Conservation (phyloP, 2,797 vertebrate species). For the Catharus ustulatus region DNA sequence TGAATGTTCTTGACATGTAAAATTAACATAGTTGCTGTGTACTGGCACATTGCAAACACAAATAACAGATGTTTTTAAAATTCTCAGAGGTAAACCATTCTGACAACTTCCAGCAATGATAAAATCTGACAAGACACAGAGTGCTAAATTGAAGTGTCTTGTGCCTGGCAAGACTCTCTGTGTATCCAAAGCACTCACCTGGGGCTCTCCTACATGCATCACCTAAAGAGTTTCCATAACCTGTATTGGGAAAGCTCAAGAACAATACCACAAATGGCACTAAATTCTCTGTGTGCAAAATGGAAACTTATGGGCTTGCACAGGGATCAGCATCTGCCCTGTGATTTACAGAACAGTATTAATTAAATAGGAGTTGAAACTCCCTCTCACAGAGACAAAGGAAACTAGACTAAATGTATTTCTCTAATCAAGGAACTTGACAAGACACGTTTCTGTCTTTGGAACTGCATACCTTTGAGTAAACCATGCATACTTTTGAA, state of each 20-base stretch:
- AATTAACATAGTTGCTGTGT: neutral
- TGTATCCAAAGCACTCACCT: neutral
- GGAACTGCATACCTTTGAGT: neutral
- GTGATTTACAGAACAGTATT: neutral
- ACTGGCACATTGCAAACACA: neutral
- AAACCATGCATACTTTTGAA: neutral
- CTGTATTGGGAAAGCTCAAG: neutral
- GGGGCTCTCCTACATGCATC: neutral
- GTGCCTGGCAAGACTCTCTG: neutral
- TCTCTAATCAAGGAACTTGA: neutral
- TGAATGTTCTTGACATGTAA: neutral
- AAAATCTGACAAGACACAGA: neutral
- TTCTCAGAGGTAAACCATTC: neutral
- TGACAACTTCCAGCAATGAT: neutral
- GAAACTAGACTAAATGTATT: neutral
- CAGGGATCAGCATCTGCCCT: neutral
- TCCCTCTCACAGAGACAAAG: neutral
- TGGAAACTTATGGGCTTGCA: neutral
- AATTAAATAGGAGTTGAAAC: neutral
- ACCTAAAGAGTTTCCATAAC: neutral
- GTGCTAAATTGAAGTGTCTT: neutral
- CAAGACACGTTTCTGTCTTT: neutral
- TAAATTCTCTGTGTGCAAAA: neutral
- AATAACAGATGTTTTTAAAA: neutral
- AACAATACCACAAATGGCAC: neutral